phyloP scores from a whole-genome alignment of 2,113 vertebrate species.

The Amphiprion percula region DNA sequence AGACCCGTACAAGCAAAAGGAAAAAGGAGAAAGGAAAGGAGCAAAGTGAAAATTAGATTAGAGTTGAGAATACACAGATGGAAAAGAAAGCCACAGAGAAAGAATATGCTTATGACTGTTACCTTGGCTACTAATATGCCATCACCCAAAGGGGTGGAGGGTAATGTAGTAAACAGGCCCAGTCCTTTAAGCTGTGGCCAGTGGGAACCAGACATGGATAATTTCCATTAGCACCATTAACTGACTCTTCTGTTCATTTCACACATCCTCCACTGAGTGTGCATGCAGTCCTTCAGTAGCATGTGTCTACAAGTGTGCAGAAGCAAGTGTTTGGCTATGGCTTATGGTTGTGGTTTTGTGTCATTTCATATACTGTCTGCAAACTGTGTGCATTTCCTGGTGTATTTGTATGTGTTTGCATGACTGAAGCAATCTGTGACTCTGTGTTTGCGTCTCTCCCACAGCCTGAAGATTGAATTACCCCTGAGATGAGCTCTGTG shows the following conservation, averaged over 20 bases:
- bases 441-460: constrained; percentile 18
- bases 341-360: background rate
- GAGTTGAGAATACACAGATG: constrained; percentile 13
- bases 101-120: constrained; percentile 12
- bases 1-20: too few relatives aligned
- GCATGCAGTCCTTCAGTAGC: background rate
- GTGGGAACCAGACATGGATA: constrained; percentile 41
- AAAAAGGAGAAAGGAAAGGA: background rate
- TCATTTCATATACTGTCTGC: background rate
- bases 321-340: background rate
- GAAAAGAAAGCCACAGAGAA: background rate
- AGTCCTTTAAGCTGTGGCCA: constrained; percentile 56
- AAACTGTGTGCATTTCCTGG: background rate
- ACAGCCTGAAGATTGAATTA: constrained; percentile 48
- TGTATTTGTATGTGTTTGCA: constrained; percentile 11
- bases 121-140: constrained; percentile 42
- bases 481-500: constrained; percentile 47
- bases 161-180: constrained; percentile 59
- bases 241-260: constrained; percentile 25
- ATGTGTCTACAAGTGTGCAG: background rate
- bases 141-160: constrained; percentile 28
- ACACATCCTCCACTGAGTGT: constrained; percentile 12
- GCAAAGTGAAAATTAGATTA: constrained; percentile 6
- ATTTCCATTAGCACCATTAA: constrained; percentile 66
- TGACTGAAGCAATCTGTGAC: constrained; percentile 4